phyloP scores from a whole-genome alignment of 2,797 vertebrate species.

The Chelonia mydas region DNA sequence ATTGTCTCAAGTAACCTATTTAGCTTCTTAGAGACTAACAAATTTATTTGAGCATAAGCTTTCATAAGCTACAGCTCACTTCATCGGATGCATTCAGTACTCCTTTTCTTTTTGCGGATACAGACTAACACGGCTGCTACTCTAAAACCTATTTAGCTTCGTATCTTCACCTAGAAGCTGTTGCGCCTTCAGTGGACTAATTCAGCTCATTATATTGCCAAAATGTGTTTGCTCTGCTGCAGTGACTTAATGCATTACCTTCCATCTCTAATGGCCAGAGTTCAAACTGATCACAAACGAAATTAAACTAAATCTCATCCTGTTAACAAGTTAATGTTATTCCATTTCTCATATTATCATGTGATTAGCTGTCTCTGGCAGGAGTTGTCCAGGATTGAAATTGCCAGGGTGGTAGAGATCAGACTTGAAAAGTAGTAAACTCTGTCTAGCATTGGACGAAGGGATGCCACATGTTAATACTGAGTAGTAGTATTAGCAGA shows the following conservation, averaged over 20 bases:
- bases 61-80: too few species aligned
- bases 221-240: not conserved
- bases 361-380: not conserved
- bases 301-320: not conserved
- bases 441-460: not conserved
- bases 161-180: not conserved
- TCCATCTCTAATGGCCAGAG: not conserved
- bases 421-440: not conserved
- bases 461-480: not conserved
- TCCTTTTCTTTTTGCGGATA: too few species aligned
- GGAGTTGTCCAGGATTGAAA: not conserved
- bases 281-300: not conserved
- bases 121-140: too few species aligned
- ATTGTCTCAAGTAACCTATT: not conserved
- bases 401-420: not conserved
- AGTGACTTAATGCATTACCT: not conserved
- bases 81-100: too few species aligned
- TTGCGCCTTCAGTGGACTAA: not conserved
- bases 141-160: not conserved
- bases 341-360: rapidly evolving
- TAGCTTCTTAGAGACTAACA: not conserved
- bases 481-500: not conserved
- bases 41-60: too few species aligned
- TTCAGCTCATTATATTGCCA: not conserved
- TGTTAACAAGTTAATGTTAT: not conserved